Base-by-base conservation (phyloP, 2,113 vertebrate genomes). In the Leptobrachium leishanense region DNA sequence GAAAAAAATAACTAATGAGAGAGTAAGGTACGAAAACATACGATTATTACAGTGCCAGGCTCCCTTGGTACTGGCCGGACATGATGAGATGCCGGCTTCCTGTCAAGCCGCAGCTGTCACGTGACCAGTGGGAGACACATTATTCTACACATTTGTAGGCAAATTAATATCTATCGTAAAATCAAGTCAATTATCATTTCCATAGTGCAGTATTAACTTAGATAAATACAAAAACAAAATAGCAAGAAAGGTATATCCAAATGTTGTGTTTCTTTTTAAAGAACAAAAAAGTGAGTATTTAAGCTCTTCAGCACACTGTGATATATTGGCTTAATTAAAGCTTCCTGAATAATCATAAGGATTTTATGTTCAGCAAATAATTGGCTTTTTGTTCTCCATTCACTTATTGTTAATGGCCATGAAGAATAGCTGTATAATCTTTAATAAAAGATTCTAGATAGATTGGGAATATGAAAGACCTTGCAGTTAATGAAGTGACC, bases 281-380 rank as follows among this genome's bases (percentile, higher is more conserved):
- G 6, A 86, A 83, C 59, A 46, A 82, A 83, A 31, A 65, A 82
- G 10, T 41, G 54, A 65, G 65, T 72, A 62, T 67, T 85, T 87
- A 86, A 83, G 85, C 81, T 82, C 72, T 85, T 75, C 87, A 87
- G 81, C 85, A 82, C 72, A 87, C 83, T 73, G 69, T 91, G 88
- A 90, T 92, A 85, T 92, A 95, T 92, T 89, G 87, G 86, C 93
- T 95, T 95, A 95, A 95, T 95, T 94, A 94, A 93, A 90, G 87
- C 89, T 89, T 87, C 85, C 74, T 81, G 88, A 92, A 93, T 93
- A 90, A 92, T 90, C 88, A 88, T 92, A 92, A 91, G 86, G 88
- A 90, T 94, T 95, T 94, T 85, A 92, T 87, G 88, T 82, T 84
- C 76, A 85, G 86, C 72, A 92, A 87, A 88, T 94, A 96, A 94